These are phyloP conservation scores for Drosophila maculinotata DNA, from an alignment of 2,888 invertebrate species.

Conservation along the genomic window DNA sequence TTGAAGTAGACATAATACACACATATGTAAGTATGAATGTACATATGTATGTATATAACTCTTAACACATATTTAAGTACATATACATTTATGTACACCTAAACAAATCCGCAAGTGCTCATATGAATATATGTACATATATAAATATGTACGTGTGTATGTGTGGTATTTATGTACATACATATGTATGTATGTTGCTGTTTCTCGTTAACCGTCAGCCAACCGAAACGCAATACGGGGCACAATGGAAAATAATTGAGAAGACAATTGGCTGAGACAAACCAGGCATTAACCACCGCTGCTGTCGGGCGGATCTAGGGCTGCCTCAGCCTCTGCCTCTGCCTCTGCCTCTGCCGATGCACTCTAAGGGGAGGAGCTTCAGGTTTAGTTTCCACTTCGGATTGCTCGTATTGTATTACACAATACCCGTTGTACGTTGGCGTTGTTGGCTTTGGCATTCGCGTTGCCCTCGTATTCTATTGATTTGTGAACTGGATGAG, in stretches of 20 bases:
- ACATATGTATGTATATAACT: background rate
- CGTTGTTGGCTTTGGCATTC: background rate
- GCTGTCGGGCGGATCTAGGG: slow-evolving; percentile 27
- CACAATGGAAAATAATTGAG: slow-evolving; percentile 67
- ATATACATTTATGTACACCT: background rate
- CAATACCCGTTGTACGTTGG: slow-evolving; percentile 47
- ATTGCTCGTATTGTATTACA: slow-evolving; percentile 47
- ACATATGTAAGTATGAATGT: background rate
- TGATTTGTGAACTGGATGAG: slow-evolving; percentile 53
- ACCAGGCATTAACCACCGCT: slow-evolving; percentile 62
- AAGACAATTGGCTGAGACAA: slow-evolving; percentile 79
- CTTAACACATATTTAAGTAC: too few species aligned
- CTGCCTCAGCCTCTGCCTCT: slow-evolving; percentile 45
- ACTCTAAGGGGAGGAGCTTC: slow-evolving; percentile 71
- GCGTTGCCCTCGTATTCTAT: slow-evolving; percentile 32
- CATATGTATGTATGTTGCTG: slow-evolving; percentile 2
- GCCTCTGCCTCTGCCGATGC: slow-evolving; percentile 42
- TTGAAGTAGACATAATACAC: background rate
- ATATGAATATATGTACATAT: background rate
- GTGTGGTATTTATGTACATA: slow-evolving; percentile 4
- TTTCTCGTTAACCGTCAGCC: slow-evolving; percentile 38
- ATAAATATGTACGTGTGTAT: background rate
- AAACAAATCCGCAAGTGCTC: slow-evolving; percentile 2
- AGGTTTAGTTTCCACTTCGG: slow-evolving; percentile 23
- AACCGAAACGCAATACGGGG: slow-evolving; percentile 62